Evolutionary conservation across 2,113 vertebrate species (phyloP).

Genomic region (Pomatorhinus ruficollis): DNA sequence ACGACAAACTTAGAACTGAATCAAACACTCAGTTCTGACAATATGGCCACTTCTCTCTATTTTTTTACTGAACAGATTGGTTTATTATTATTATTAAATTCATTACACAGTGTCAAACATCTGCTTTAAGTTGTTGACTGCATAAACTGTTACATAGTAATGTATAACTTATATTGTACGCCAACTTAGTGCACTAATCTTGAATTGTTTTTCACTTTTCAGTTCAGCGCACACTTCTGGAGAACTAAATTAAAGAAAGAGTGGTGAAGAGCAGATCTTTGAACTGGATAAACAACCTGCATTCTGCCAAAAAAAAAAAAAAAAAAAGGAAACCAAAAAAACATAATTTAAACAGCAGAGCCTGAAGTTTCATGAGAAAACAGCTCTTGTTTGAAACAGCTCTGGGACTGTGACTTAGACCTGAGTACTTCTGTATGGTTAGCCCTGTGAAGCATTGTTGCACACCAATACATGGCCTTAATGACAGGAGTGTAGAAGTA

Average conservation of each 20-base stretch:
- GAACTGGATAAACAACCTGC: constrained; percentile 47
- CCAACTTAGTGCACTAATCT: neutral
- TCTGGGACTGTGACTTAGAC: neutral
- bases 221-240: constrained; percentile 69
- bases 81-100: neutral
- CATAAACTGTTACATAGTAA: neutral
- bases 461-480: constrained; percentile 22
- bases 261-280: neutral
- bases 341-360: neutral
- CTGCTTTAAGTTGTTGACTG: neutral
- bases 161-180: neutral
- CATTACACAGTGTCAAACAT: neutral
- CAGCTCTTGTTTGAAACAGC: neutral
- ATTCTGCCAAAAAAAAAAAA: neutral
- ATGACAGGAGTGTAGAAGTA: constrained; percentile 7
- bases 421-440: constrained; percentile 26
- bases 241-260: constrained; percentile 31
- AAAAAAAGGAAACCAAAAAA: neutral
- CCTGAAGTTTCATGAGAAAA: neutral
- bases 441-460: constrained; percentile 30
- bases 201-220: neutral
- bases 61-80: neutral
- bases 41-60: neutral
- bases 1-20: neutral
- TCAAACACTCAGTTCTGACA: neutral